Evolutionary conservation across 2,113 vertebrate genomes (phyloP), one percentile per base, ranked within the genome.

Genomic region (Phyllostomus hastatus): DNA sequence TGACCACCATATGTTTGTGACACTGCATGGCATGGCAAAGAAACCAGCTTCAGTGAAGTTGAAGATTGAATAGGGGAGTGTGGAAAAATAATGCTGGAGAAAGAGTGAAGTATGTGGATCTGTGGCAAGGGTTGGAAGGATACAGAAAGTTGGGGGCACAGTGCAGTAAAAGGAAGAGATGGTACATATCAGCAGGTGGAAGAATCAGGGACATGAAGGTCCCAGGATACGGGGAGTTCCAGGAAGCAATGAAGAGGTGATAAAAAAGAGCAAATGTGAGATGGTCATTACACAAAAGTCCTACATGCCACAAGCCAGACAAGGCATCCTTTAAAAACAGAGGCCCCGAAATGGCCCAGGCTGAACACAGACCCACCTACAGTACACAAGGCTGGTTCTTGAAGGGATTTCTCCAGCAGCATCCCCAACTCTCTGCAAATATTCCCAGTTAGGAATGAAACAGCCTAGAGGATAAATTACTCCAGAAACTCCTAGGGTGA

Each of bases 1-100:
- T 35, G 33, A 17, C 31, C 14, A 1, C 31, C 12, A n/a, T 31
- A 7, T n/a, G 8, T 91, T 85, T 73, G n/a, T 20, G 16, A 90
- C 81, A 70, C 6, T 79, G 43, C 1, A 2, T 0, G 15, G 46
- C 7, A 0, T 0, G 15, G 46, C 7, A 0, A 84, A 20, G 4
- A 31, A 70, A 67, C 14, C 46, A 15, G 19, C 72, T 86, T 93
- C 61, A 43, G 33, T 64, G 43, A 48, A 10, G 26, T 1, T 54
- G 2, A 57, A 61, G 35, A 35, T 2, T 31, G 48, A 78, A 66
- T 24, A 1, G 22, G 10, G 9, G 24, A 7, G 0, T 0, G 0
- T 28, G 4, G 28, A 1, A 6, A 31, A 50, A 75, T 35, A 57
- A 35, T 50, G 33, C 17, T 22, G 14, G 70, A 50, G 52, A 67